Evolutionary conservation across 2,113 vertebrate species (phyloP).

Genomic region (Hyla sarda): DNA sequence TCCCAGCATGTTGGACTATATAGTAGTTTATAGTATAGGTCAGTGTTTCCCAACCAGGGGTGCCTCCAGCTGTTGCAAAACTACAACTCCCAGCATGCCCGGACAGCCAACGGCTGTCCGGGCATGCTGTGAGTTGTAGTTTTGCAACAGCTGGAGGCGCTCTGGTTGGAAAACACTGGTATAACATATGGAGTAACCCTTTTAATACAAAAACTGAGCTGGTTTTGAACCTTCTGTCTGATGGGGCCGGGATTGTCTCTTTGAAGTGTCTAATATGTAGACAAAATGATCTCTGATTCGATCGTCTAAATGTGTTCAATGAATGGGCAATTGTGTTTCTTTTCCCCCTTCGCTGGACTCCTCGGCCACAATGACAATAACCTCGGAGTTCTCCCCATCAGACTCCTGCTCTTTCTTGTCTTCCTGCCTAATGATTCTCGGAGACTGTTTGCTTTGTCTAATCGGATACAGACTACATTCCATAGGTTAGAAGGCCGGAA

Average conservation of each 20-base stretch:
- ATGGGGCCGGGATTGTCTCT: not conserved
- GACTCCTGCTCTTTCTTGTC: slow-evolving; percentile 35
- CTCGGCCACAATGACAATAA: slow-evolving; percentile 31
- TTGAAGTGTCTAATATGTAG: slow-evolving; percentile 19
- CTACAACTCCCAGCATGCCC: no score
- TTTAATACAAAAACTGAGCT: not conserved
- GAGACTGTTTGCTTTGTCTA: slow-evolving; percentile 59
- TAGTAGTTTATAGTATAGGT: no score
- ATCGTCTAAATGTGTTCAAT: slow-evolving; percentile 8
- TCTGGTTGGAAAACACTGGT: no score
- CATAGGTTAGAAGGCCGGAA: slow-evolving; percentile 53
- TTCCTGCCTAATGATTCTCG: slow-evolving; percentile 48
- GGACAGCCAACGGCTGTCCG: no score
- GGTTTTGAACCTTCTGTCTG: not conserved
- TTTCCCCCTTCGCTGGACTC: not conserved
- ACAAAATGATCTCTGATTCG: slow-evolving; percentile 4
- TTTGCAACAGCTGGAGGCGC: no score
- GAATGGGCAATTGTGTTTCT: slow-evolving; percentile 54
- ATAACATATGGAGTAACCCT: no score
- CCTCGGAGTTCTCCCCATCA: slow-evolving; percentile 39
- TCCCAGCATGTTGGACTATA: no score
- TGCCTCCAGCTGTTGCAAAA: no score
- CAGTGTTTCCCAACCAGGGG: no score
- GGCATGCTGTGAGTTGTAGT: no score
- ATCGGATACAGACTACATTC: slow-evolving; percentile 59